phyloP scores from a whole-genome alignment of 2,113 vertebrate species.

The Tretioscincus oriximinensis region DNA sequence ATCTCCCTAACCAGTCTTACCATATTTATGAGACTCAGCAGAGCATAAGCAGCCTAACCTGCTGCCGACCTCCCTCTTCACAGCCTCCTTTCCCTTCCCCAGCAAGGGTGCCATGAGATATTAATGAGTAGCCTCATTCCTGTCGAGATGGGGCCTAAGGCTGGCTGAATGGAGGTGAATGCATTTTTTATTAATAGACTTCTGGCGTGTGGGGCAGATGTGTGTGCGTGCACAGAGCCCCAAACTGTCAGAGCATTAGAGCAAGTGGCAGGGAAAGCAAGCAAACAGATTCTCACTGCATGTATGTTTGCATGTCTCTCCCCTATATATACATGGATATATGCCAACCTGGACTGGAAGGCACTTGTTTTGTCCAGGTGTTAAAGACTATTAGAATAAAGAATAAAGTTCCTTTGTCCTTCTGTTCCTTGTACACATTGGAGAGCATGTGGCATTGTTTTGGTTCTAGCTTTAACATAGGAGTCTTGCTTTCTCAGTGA shows the following conservation, averaged over 20 bases:
- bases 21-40: slow-evolving; percentile 32
- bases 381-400: background rate
- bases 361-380: background rate
- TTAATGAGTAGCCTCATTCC: slow-evolving; percentile 24
- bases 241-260: background rate
- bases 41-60: slow-evolving; percentile 23
- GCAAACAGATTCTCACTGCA: background rate
- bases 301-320: background rate
- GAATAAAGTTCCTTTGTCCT: background rate
- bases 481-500: background rate
- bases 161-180: slow-evolving; percentile 8
- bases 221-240: slow-evolving; percentile 8
- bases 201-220: slow-evolving; percentile 12
- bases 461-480: background rate
- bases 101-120: slow-evolving; percentile 36
- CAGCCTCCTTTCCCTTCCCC: slow-evolving; percentile 14
- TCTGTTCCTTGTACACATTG: background rate
- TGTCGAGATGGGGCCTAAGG: slow-evolving; percentile 21
- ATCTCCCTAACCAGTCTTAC: slow-evolving; percentile 19
- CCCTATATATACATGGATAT: background rate
- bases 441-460: background rate
- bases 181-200: slow-evolving; percentile 28
- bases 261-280: background rate
- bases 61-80: slow-evolving; percentile 23
- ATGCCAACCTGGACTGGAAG: background rate